Conservation (phyloP, 2,888 invertebrate genomes). For the Sclerodermus sp. region DNA sequence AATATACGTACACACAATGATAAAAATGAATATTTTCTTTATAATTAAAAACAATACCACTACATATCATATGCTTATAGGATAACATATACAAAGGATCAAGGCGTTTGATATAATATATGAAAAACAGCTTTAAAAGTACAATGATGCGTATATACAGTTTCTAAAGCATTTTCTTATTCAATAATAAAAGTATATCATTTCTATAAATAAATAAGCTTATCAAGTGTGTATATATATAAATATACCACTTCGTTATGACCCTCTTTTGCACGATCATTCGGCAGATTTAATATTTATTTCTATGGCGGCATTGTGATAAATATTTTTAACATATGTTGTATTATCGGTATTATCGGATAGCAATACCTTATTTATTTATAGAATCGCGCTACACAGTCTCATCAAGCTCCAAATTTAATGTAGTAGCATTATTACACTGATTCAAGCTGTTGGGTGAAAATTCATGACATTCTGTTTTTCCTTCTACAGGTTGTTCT, state of each 20-base stretch:
- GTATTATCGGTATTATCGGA: conserved; percentile 28
- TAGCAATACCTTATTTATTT: conserved; percentile 18
- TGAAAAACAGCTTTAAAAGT: conserved; percentile 12
- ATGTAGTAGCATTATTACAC: conserved; percentile 10
- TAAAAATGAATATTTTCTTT: too few relatives aligned
- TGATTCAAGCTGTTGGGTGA: conserved; percentile 15
- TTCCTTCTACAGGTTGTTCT: conserved; percentile 17
- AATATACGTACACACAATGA: too few relatives aligned
- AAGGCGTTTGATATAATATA: not conserved
- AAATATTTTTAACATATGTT: conserved; percentile 24
- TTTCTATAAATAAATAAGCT: conserved; percentile 21
- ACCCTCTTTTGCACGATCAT: conserved; percentile 4
- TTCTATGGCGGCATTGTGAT: conserved; percentile 31
- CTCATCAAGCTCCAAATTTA: conserved; percentile 15
- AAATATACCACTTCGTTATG: not conserved
- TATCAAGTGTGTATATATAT: too few relatives aligned
- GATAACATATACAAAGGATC: not conserved
- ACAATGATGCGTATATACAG: conserved; percentile 29
- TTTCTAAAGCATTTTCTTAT: conserved; percentile 23
- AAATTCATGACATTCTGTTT: conserved; percentile 19
- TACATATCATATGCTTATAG: not conserved
- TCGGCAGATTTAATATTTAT: conserved; percentile 5
- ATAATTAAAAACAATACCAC: not conserved
- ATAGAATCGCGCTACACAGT: conserved; percentile 27
- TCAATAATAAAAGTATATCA: conserved; percentile 17